Base-by-base conservation (phyloP, 2,888 invertebrate species). In the Morpho deidamia region DNA sequence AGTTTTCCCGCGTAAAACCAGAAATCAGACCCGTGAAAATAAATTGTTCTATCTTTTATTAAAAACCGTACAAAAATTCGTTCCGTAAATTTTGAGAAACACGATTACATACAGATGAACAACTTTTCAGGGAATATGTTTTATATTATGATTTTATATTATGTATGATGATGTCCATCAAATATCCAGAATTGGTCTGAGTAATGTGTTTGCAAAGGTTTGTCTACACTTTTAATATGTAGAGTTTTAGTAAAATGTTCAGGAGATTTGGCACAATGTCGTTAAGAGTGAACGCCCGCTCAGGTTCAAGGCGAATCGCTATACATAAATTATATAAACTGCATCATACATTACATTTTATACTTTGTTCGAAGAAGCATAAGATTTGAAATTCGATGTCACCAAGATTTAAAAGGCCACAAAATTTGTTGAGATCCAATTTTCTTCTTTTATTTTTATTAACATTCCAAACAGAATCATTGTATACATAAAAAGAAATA, bases 201-300 rank as follows among this genome's bases (percentile, higher is more conserved):
- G n/a, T n/a, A n/a, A n/a, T n/a, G n/a, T n/a, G n/a, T n/a, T n/a
- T n/a, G n/a, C n/a, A n/a, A n/a, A n/a, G n/a, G 23, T 23, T 23
- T 23, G 4, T 3, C 23, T 23, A 43, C 32, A 23, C 38, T 37
- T 37, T 23, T 9, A 9, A 46, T 23, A 23, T 23, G 23, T 37
- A 10, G 37, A 37, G 8, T 37, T 37, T 39, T 39, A n/a, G 39
- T 11, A 10, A 39, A 39, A 10, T 37, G 34, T 58, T 38, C 53
- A 55, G 53, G 51, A 49, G 51, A 50, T 60, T 61, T 64, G 61
- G 64, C 59, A 58, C 56, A 58, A 56, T 50, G 60, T 61, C 57
- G 59, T 56, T 58, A 67, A 70, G 68, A 76, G 81, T 81, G 80
- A 60, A 57, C 40, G 63, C 39, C 59, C 62, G 63, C 47, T 41